phyloP scores from a whole-genome alignment of 2,888 invertebrate species.

The Drosophila flavopinicola region DNA sequence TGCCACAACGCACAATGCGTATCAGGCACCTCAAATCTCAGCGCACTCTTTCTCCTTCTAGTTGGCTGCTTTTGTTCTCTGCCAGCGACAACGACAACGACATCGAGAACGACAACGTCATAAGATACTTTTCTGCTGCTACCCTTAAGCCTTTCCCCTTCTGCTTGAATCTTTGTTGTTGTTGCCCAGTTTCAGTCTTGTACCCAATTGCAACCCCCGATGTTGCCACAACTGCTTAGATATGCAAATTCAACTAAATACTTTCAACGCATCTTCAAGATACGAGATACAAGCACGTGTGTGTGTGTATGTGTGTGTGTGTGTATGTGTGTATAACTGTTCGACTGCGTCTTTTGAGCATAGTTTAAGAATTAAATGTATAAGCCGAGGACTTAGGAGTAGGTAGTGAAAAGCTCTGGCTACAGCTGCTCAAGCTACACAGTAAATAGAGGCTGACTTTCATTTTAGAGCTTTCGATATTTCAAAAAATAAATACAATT shows the following conservation, averaged over 20 bases:
- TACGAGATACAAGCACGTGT: constrained; percentile 44
- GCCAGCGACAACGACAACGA: constrained; percentile 36
- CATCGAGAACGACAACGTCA: constrained; percentile 61
- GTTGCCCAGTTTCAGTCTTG: constrained; percentile 5
- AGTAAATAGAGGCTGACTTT: not conserved
- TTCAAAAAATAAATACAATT: too few relatives aligned
- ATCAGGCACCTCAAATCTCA: constrained; percentile 81
- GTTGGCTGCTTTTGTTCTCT: constrained; percentile 49
- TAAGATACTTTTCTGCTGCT: constrained; percentile 73
- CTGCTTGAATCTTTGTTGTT: not conserved
- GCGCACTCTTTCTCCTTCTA: constrained; percentile 33
- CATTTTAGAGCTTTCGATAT: too few relatives aligned
- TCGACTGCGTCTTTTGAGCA: constrained; percentile 5
- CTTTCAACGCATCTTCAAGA: constrained; percentile 75
- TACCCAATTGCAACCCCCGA: constrained; percentile 50
- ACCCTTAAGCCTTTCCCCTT: constrained; percentile 54
- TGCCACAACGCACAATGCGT: constrained; percentile 73
- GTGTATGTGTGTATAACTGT: constrained; percentile 3
- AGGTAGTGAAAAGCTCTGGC: not conserved
- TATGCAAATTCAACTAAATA: constrained; percentile 78
- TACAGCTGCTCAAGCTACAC: constrained; percentile 5
- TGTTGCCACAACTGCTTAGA: constrained; percentile 78
- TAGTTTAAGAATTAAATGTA: constrained; percentile 8
- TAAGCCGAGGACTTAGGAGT: constrained; percentile 2
- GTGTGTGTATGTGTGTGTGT: constrained; percentile 3